phyloP scores from a whole-genome alignment of 2,888 invertebrate species.

The Netelia melanura region DNA sequence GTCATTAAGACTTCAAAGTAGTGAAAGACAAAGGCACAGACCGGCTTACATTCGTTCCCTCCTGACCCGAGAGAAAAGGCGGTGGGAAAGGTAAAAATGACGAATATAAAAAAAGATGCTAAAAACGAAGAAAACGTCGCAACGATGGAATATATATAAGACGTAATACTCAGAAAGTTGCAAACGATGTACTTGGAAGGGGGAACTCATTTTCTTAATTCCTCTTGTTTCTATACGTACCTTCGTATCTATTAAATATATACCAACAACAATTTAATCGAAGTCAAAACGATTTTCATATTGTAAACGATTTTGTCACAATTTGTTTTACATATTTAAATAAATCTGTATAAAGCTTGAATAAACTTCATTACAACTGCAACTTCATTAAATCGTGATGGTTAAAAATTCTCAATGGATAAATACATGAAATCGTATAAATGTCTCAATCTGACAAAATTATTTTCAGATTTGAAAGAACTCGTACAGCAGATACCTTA shows the following conservation, averaged over 20 bases:
- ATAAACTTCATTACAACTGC: no score
- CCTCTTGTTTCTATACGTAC: conserved; percentile 15
- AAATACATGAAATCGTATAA: no score
- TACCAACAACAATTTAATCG: conserved; percentile 8
- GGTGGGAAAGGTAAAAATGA: conserved; percentile 12
- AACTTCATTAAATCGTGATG: no score
- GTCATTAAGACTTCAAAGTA: conserved; percentile 58
- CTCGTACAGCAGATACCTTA: background rate
- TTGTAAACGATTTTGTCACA: no score
- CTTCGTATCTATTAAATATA: background rate
- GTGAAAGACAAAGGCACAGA: conserved; percentile 27
- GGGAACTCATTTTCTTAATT: conserved; percentile 31
- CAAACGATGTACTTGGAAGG: conserved; percentile 26
- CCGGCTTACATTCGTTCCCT: conserved; percentile 17
- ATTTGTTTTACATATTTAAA: no score
- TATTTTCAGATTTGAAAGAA: background rate
- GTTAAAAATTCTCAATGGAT: no score
- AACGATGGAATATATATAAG: conserved; percentile 13
- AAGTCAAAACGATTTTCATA: conserved; percentile 13
- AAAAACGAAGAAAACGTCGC: conserved; percentile 26
- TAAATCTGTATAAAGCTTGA: no score
- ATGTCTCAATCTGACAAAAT: background rate
- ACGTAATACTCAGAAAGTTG: conserved; percentile 42
- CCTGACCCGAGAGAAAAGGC: conserved; percentile 26
- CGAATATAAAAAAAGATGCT: conserved; percentile 2